A percentile compares a stretch with the other conserved stretches of the same genome.
Conservation (phyloP, 2,113 vertebrate genomes). For the Geococcyx californianus region DNA sequence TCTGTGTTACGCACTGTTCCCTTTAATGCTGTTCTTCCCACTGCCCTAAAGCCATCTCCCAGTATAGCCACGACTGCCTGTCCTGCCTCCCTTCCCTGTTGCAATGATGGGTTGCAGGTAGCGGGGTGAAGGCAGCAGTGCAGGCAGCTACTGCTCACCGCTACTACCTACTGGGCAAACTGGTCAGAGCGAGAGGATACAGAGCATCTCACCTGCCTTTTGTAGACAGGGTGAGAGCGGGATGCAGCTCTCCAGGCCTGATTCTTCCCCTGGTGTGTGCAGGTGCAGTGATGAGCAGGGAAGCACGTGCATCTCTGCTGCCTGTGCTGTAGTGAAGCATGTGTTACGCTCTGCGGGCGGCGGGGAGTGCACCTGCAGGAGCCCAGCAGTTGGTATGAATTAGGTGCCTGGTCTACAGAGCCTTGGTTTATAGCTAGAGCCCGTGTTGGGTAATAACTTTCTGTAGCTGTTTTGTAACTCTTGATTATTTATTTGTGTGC, state of each 20-base stretch:
- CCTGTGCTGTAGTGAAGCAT: neutral
- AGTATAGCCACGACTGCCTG: neutral
- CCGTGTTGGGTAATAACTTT: neutral
- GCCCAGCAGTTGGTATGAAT: neutral
- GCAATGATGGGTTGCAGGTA: fast-evolving
- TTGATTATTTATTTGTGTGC: neutral
- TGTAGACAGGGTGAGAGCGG: neutral
- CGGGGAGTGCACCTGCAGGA: neutral
- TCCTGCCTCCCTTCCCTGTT: neutral
- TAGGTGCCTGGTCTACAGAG: neutral
- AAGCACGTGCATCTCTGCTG: neutral
- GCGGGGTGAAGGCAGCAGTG: neutral
- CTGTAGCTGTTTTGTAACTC: neutral
- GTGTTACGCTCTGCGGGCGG: neutral
- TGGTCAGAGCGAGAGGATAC: neutral
- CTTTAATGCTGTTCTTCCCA: neutral
- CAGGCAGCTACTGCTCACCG: neutral
- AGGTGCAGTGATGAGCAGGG: neutral
- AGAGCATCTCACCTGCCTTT: neutral
- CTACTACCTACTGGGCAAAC: neutral
- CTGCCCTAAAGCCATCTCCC: neutral
- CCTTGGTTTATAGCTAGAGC: neutral
- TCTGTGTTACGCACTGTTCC: neutral
- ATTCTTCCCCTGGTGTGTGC: neutral
- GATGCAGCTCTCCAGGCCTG: neutral